Percentiles rank a stretch among this genome's conserved stretches.
phyloP scores from a whole-genome alignment of 1,140 invertebrate species.

The Eupeodes corollae region DNA sequence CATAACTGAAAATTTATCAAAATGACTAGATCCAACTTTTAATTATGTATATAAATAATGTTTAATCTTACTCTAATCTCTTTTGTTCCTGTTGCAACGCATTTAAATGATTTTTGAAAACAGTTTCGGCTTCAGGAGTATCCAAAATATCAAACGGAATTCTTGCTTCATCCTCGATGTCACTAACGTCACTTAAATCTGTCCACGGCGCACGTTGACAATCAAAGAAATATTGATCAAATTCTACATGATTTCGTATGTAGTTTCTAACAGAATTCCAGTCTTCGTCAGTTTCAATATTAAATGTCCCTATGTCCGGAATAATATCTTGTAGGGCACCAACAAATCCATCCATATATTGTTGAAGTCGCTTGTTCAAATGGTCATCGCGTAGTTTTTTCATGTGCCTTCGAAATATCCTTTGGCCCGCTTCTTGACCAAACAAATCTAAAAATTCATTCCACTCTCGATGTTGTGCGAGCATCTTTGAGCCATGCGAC shows the following conservation, averaged over 20 bases:
- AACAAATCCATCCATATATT: constrained; percentile 70
- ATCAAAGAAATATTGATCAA: constrained; percentile 82
- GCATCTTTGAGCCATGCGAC: constrained; percentile 74
- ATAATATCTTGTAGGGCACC: constrained; percentile 71
- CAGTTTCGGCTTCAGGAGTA: constrained; percentile 78
- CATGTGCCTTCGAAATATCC: constrained; percentile 68
- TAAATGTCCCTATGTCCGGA: constrained; percentile 64
- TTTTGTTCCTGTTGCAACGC: constrained; percentile 81
- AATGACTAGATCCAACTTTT: neutral
- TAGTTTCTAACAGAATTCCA: constrained; percentile 76
- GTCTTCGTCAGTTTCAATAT: constrained; percentile 49
- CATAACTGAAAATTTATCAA: too few species aligned
- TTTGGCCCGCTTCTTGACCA: constrained; percentile 65
- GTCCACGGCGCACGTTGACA: constrained; percentile 69
- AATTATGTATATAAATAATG: constrained; percentile 7
- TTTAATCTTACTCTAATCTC: constrained; percentile 70
- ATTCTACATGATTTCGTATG: constrained; percentile 77
- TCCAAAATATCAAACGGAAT: constrained; percentile 88
- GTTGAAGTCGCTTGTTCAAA: constrained; percentile 63
- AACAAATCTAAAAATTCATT: constrained; percentile 84
- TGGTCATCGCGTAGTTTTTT: constrained; percentile 80
- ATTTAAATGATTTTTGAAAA: constrained; percentile 84
- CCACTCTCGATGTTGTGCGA: constrained; percentile 79
- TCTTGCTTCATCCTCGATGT: constrained; percentile 56
- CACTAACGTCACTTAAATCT: constrained; percentile 46